phyloP scores from a whole-genome alignment of 1,140 invertebrate genomes.

The Formica exsecta region DNA sequence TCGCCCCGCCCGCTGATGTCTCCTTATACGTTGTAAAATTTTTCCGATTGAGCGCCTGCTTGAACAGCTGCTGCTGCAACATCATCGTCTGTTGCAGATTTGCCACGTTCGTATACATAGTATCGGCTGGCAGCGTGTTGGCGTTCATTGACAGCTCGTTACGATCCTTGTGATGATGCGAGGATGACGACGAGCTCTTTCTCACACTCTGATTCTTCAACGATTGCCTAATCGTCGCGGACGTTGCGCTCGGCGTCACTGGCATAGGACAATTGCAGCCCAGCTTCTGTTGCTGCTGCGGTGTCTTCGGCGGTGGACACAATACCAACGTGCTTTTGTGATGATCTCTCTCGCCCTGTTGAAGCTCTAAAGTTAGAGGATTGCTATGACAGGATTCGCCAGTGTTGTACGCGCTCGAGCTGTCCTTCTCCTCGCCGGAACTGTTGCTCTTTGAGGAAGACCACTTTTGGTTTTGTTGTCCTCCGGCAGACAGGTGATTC shows the following conservation, averaged over 20 bases:
- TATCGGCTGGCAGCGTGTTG: constrained; percentile 83
- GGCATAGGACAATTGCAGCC: constrained; percentile 80
- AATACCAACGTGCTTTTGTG: constrained; percentile 86
- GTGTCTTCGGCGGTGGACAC: constrained; percentile 80
- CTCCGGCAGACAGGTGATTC: constrained; percentile 19
- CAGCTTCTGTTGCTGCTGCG: constrained; percentile 43
- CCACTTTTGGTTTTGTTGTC: constrained; percentile 76
- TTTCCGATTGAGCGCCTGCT: constrained; percentile 86
- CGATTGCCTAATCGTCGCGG: constrained; percentile 72
- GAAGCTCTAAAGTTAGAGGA: constrained; percentile 89
- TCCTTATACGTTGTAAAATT: constrained; percentile 78
- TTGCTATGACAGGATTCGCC: constrained; percentile 92
- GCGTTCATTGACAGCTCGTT: constrained; percentile 53
- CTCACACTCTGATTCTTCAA: constrained; percentile 72
- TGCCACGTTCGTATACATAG: constrained; percentile 92
- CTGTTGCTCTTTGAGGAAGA: constrained; percentile 87
- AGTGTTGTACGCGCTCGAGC: constrained; percentile 92
- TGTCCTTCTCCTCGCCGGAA: constrained; percentile 88
- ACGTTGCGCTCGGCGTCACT: constrained; percentile 68
- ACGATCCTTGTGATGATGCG: constrained; percentile 76
- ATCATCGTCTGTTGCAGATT: constrained; percentile 92
- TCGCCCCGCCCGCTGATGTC: constrained; percentile 73
- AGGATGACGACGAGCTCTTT: constrained; percentile 70
- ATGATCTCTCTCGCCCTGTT: constrained; percentile 83
- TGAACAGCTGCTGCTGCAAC: constrained; percentile 91